Base-by-base conservation (phyloP, 92 coral and sea anemone genomes). In the Diadumene lineata region DNA sequence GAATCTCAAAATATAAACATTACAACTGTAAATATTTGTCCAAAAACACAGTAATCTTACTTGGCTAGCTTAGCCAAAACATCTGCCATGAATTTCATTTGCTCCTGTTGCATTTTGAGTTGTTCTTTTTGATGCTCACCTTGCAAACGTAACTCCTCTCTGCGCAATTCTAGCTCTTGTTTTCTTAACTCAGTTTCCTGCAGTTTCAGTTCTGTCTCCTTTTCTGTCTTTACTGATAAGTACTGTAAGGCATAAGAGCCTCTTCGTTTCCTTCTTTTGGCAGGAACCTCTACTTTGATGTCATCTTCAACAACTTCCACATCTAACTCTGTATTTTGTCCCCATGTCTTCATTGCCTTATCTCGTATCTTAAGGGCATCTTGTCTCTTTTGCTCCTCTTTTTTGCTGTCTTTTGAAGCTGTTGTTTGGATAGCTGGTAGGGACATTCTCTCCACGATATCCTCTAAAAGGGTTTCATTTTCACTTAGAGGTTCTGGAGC, bases 281-380 rank as follows among this genome's bases (percentile, higher is more conserved):
- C 30, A 58, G 64, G 3, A 1, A 17, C 8, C 4, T 21, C 2
- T 26, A 79, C 63, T 21, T 58, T 43, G 18, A 74, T 15, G 28
- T 79, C 48, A 0, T 66, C 70, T 31, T 77, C 82, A 17, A 31
- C 22, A 60, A 23, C 11, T 2, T 43, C 43, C 1, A 32, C 65
- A 8, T 70, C 77, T 26, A 28, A 24, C 4, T 50, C 88, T 25
- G 29, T 72, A 46, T 31, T 56, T 57, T 78, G 63, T 11, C 50
- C 26, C 89, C 89, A 84, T 16, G 84, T 84, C 56, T 68, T 73
- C 80, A 84, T 79, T 50, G 89, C 85, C 19, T 79, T 60, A 30
- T 79, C 70, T 44, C 81, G 55, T 55, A 43, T 43, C 7, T 25
- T 62, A 34, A 84, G 50, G 9, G 84, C 85, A 51, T 78, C 66